Evolutionary conservation across 1,140 invertebrate genomes (phyloP).

Genomic region (Camponotus pennsylvanicus): DNA sequence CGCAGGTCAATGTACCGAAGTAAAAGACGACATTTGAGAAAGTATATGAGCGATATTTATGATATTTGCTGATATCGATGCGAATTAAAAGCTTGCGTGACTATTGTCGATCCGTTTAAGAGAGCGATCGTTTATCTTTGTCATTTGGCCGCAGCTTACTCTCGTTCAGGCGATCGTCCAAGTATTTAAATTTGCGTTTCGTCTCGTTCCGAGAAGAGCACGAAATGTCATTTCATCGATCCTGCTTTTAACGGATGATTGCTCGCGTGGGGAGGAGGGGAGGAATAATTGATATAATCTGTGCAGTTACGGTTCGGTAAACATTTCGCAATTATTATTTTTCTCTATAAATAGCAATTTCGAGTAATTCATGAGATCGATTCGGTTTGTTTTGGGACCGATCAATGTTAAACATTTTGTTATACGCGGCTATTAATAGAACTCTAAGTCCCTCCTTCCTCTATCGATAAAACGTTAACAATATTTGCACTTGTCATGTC

Average conservation of each 20-base stretch:
- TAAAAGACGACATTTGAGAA: conserved; percentile 2
- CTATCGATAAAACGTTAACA: conserved; percentile 19
- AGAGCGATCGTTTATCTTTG: not conserved
- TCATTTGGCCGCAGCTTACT: not conserved
- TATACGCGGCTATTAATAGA: conserved; percentile 37
- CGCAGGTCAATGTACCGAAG: not conserved
- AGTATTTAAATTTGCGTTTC: conserved; percentile 44
- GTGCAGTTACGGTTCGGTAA: not conserved
- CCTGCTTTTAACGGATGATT: not conserved
- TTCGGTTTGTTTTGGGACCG: not conserved
- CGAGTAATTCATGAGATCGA: not conserved
- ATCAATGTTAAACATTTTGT: conserved; percentile 29
- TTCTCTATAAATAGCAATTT: not conserved
- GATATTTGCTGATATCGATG: not conserved
- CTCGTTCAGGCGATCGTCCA: conserved; percentile 36
- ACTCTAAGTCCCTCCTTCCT: not conserved
- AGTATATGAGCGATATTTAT: too few species aligned
- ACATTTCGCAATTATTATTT: conserved; percentile 2
- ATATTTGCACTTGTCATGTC: conserved; percentile 42
- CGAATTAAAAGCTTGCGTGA: conserved; percentile 29
- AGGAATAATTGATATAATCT: not conserved
- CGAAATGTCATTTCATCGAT: not conserved
- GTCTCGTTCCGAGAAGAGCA: not conserved
- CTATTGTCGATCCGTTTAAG: conserved; percentile 1
- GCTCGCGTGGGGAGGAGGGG: not conserved